phyloP scores from a whole-genome alignment of 2,797 vertebrate genomes.

The Chaetodon trifasciatus region DNA sequence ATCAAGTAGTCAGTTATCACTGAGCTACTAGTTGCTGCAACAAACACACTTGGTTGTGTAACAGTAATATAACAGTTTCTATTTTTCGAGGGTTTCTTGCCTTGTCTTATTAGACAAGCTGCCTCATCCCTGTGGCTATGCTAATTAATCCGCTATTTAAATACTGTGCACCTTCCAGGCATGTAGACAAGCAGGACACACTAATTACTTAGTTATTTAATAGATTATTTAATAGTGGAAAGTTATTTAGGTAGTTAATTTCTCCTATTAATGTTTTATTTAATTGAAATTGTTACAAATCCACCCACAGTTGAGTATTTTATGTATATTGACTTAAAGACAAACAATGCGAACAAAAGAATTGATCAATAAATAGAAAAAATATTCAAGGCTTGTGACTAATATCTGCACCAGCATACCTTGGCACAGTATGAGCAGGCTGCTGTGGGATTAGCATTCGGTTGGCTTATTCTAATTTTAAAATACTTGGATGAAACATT shows the following conservation, averaged over 20 bases:
- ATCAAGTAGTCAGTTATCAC: neutral
- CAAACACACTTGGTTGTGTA: neutral
- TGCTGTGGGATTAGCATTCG: neutral
- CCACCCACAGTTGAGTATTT: neutral
- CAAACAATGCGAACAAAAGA: neutral
- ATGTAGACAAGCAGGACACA: neutral
- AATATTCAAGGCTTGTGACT: neutral
- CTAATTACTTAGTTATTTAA: neutral
- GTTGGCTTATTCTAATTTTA: constrained; percentile 8
- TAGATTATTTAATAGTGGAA: too few species aligned
- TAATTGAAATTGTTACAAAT: neutral
- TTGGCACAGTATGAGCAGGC: neutral
- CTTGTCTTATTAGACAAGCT: neutral
- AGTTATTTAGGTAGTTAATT: neutral
- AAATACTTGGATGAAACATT: neutral
- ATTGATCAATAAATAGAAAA: neutral
- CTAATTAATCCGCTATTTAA: neutral
- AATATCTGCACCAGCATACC: neutral
- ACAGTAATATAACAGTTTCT: neutral
- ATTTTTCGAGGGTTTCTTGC: constrained; percentile 1
- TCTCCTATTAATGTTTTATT: constrained; percentile 3
- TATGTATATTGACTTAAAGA: neutral
- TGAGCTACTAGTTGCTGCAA: neutral
- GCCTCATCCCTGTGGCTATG: neutral
- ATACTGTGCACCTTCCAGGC: neutral